Evolutionary conservation across 2,888 invertebrate genomes (phyloP), one percentile per base, ranked within the genome.

Genomic region (Atethmia centrago): DNA sequence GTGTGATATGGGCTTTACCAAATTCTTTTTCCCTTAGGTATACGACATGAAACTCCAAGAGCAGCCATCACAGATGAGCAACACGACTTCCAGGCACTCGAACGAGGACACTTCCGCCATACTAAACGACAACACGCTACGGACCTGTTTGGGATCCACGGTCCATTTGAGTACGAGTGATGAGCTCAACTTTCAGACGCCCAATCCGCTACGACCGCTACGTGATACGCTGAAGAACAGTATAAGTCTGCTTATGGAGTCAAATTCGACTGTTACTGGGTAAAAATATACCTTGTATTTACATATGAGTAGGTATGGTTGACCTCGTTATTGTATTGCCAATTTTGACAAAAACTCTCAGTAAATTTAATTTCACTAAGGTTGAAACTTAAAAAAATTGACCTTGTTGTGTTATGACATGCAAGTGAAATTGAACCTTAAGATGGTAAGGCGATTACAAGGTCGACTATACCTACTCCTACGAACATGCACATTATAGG

Each of bases 191-290:
- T 73, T 95, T 31, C 90, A 84, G 4, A 95, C 95, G 0, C 70
- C 82, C 19, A 96, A 96, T 81, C 96, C 96, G 0, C 85, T 96
- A 62, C 88, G 93, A 7, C 94, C 96, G 0, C 85, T 96, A 12
- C 88, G 96, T n/a, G 96, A 96, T 42, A 92, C 96, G 0, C 84
- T 96, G 65, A 96, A 96, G 87, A 95, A 96, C 74, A 95, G 95
- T 75, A 96, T 96, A 80, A 95, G 93, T 77, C 82, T 96, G 45
- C 88, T 96, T 3, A 95, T 96, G 95, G 96, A 93, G 65, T 94
- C 95, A 0, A 88, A 84, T 25, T 91, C 94, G 3, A 92, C 93
- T 1, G 87, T 90, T 16, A 86, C 88, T 53, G 93, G 92, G 95
- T 94, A 79, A 84, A 89, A 84, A 89, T 87, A 31, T 10, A 64